A percentile compares a stretch with the other conserved stretches of the same genome.
Evolutionary conservation across 30 jellyfish, hydroid and myxozoan genomes (phyloP).

Genomic region (Aurelia sp.): DNA sequence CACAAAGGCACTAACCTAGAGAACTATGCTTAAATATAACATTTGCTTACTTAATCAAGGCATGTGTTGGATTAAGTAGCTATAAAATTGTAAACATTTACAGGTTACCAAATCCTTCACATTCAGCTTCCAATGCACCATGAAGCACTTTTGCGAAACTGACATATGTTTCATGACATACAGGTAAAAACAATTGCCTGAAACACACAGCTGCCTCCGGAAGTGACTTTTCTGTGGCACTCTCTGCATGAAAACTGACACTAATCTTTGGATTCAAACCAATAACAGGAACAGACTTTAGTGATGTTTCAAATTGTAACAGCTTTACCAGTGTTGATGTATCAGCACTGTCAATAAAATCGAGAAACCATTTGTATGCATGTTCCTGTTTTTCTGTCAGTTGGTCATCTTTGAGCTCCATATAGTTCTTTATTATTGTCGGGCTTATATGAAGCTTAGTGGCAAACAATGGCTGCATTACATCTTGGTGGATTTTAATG

Average conservation of each 20-base stretch:
- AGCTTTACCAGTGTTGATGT: not conserved
- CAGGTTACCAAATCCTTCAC: not conserved
- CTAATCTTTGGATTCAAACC: not conserved
- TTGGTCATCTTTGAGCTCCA: not conserved
- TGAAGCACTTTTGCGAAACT: not conserved
- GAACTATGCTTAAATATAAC: no score
- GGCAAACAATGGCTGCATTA: constrained; percentile 9
- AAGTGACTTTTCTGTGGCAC: not conserved
- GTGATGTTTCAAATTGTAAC: not conserved
- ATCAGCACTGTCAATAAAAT: not conserved
- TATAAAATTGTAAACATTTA: not conserved
- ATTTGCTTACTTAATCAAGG: no score
- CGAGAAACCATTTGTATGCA: not conserved
- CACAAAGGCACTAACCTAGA: not conserved
- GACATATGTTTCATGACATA: not conserved
- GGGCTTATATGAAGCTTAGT: not conserved
- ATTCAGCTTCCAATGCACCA: not conserved
- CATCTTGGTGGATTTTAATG: not conserved
- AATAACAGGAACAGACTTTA: not conserved
- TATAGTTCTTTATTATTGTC: not conserved
- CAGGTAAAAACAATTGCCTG: not conserved
- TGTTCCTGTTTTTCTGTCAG: not conserved
- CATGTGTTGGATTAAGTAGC: no score
- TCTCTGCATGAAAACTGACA: not conserved
- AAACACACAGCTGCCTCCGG: constrained; percentile 7